Conservation (phyloP, 2,888 invertebrate genomes). For the Catocala nupta region DNA sequence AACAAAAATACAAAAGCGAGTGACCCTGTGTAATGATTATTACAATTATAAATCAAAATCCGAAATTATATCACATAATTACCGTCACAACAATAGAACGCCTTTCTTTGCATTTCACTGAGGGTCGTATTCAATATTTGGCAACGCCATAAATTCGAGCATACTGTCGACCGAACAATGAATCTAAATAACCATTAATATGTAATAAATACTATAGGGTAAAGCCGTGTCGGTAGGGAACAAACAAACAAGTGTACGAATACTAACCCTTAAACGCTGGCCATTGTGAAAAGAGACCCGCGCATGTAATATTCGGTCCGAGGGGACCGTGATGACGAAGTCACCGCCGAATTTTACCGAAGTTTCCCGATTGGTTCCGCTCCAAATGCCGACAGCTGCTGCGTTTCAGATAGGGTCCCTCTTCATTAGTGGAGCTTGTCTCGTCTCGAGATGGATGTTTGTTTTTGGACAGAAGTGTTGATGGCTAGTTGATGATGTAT, state of each 20-base stretch:
- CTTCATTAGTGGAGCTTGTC: constrained; percentile 87
- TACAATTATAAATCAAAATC: constrained; percentile 55
- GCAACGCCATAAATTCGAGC: constrained; percentile 84
- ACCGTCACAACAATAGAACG: constrained; percentile 66
- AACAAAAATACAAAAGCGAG: constrained; percentile 15
- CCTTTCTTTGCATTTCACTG: constrained; percentile 70
- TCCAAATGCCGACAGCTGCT: constrained; percentile 85
- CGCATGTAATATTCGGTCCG: constrained; percentile 66
- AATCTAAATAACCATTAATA: constrained; percentile 88
- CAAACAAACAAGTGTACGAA: constrained; percentile 85
- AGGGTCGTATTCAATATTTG: constrained; percentile 78
- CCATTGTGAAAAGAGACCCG: constrained; percentile 69
- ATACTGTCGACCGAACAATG: constrained; percentile 85
- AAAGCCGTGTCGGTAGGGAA: constrained; percentile 80
- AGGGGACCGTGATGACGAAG: constrained; percentile 62
- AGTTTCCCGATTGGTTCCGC: constrained; percentile 80
- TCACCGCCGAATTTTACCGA: constrained; percentile 71
- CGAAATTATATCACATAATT: constrained; percentile 71
- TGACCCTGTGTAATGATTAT: constrained; percentile 21
- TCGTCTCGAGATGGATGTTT: constrained; percentile 84
- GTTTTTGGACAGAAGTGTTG: constrained; percentile 82
- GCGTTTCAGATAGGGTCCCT: constrained; percentile 83
- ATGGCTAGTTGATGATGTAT: constrained; percentile 83
- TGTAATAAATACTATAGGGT: constrained; percentile 87
- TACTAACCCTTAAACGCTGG: constrained; percentile 77